phyloP scores from a whole-genome alignment of 2,888 invertebrate genomes.

The Chaitophorus viminalis region DNA sequence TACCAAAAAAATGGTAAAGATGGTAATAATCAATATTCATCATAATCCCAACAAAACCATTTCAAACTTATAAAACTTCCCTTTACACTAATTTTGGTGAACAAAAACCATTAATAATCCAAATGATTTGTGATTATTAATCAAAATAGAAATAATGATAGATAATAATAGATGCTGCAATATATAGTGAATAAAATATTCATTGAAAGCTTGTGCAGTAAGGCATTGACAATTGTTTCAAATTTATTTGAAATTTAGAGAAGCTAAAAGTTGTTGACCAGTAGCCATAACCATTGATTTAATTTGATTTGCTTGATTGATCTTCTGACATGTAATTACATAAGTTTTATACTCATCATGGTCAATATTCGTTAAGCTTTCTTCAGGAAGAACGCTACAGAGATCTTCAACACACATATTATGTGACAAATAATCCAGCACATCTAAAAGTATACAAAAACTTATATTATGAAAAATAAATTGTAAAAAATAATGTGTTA shows the following conservation, averaged over 20 bases:
- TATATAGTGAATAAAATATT: background rate
- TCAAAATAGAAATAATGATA: background rate
- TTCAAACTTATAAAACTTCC: background rate
- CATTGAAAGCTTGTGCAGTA: conserved; percentile 6
- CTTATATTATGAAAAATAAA: background rate
- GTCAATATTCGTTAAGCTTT: conserved; percentile 63
- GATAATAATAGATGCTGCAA: background rate
- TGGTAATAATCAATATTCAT: background rate
- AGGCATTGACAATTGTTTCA: background rate
- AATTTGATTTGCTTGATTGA: conserved; percentile 73
- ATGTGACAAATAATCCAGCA: conserved; percentile 69
- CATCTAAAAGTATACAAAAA: conserved; percentile 67
- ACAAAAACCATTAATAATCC: background rate
- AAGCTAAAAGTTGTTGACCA: conserved; percentile 70
- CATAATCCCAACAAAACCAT: background rate
- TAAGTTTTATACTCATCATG: conserved; percentile 66
- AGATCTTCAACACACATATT: conserved; percentile 68
- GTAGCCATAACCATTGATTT: conserved; percentile 73
- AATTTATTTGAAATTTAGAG: conserved; percentile 50
- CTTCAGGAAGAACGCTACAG: conserved; percentile 68
- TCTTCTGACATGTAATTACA: conserved; percentile 70
- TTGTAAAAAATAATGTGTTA: background rate
- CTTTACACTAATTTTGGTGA: background rate
- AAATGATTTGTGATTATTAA: background rate
- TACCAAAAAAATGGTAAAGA: too few species aligned